Evolutionary conservation across 2,113 vertebrate genomes (phyloP).

Genomic region (Thamnaconus septentrionalis): DNA sequence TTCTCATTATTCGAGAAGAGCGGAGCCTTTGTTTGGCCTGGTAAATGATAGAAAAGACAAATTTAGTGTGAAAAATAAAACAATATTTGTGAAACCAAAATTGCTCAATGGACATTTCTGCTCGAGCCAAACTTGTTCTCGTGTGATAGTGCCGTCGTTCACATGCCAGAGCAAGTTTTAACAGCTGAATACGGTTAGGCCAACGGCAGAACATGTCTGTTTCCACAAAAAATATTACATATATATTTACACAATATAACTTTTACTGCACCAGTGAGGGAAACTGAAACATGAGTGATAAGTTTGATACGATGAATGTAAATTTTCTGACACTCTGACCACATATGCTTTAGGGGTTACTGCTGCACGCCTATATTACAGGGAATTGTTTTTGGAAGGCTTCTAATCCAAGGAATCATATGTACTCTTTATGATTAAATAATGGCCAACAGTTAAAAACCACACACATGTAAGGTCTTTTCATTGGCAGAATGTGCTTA

Average conservation of each 20-base stretch:
- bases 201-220: slow-evolving; percentile 3
- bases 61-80: too few relatives aligned
- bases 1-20: too few relatives aligned
- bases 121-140: not conserved
- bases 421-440: too few relatives aligned
- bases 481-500: slow-evolving; percentile 24
- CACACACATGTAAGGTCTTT: not conserved
- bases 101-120: slow-evolving; percentile 10
- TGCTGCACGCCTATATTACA: slow-evolving; percentile 3
- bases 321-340: not conserved
- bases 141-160: slow-evolving; percentile 2
- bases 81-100: slow-evolving; percentile 16
- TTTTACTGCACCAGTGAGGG: not conserved
- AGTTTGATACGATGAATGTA: not conserved
- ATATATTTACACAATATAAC: not conserved
- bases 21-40: too few relatives aligned
- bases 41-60: too few relatives aligned
- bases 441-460: too few relatives aligned
- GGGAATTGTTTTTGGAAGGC: not conserved
- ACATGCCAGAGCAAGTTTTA: slow-evolving; percentile 7
- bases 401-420: not conserved
- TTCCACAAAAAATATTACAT: slow-evolving; percentile 5
- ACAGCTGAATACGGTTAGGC: not conserved
- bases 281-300: not conserved
- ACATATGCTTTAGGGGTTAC: not conserved